These are phyloP conservation scores for Diachrysia chrysitis DNA, from an alignment of 2,888 invertebrate genomes.

Conservation along the genomic window DNA sequence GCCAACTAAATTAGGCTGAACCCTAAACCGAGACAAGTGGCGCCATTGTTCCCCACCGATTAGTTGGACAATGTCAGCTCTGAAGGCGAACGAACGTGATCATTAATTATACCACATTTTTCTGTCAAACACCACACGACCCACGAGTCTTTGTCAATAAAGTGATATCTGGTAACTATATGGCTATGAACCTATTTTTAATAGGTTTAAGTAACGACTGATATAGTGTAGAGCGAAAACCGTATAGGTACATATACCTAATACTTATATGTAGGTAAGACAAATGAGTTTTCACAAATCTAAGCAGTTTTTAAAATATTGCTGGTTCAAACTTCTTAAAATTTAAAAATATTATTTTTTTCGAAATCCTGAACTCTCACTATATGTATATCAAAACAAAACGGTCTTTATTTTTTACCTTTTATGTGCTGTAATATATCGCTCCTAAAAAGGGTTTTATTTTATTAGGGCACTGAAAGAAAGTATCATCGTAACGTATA, in stretches of 20 bases:
- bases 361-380: background rate
- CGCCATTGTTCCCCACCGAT: conserved; percentile 66
- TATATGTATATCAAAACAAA: background rate
- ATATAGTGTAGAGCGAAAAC: no score
- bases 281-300: no score
- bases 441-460: conserved; percentile 5
- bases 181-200: background rate
- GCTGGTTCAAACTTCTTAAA: no score
- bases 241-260: no score
- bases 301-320: no score
- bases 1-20: conserved; percentile 12
- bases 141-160: conserved; percentile 43
- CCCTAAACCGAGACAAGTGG: conserved; percentile 61
- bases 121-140: conserved; percentile 74
- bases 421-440: background rate
- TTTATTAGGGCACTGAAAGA: background rate
- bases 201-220: no score
- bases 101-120: conserved; percentile 82
- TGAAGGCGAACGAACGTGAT: conserved; percentile 67
- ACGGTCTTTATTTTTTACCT: background rate
- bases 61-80: conserved; percentile 69
- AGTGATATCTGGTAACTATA: conserved; percentile 32
- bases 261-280: no score
- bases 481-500: background rate
- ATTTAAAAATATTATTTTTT: no score